Evolutionary conservation across 2,888 invertebrate genomes (phyloP), one percentile per base, ranked within the genome.

Genomic region (Erynnis tages): DNA sequence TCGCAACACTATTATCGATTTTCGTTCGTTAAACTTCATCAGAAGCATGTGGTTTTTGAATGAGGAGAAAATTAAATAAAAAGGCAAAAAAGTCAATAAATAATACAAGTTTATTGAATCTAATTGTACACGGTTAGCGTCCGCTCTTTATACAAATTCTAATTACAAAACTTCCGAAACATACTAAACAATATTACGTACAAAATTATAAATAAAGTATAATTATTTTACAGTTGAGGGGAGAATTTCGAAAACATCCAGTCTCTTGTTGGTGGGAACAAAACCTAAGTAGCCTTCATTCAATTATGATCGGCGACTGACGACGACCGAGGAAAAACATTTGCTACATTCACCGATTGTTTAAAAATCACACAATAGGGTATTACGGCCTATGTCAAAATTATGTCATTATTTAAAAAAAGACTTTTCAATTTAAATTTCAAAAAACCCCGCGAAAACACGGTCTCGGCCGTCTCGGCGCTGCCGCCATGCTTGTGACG

Each of bases 41-140:
- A n/a, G n/a, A n/a, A n/a, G n/a, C n/a, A n/a, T 25, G 8, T 7
- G 2, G 25, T 25, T 2, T 25, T 6, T 4, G 13, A 13, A 13
- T 5, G 4, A 5, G 3, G 8, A 8, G 16, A 34, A 8, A 35
- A 32, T 14, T 16, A 16, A 67, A 60, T 60, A 60, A 73, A 71
- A 72, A 54, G 27, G 34, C 10, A 1, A 2, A 10, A 40, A 44
- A 44, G 53, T 79, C 74, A 80, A 82, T 82, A 82, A 82, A 82
- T 82, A 81, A 69, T 80, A 76, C 70, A 77, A 71, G 80, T 82
- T 72, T 82, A 82, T 71, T 78, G 69, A 67, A 62, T 59, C 53
- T 68, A 68, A 62, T 73, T 65, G 71, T 74, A 76, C 76, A 74
- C 63, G 66, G 62, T 64, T 53, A 57, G 61, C 47, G 56, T 56